Conservation (phyloP, 2,113 vertebrate species). For the Riparia riparia region DNA sequence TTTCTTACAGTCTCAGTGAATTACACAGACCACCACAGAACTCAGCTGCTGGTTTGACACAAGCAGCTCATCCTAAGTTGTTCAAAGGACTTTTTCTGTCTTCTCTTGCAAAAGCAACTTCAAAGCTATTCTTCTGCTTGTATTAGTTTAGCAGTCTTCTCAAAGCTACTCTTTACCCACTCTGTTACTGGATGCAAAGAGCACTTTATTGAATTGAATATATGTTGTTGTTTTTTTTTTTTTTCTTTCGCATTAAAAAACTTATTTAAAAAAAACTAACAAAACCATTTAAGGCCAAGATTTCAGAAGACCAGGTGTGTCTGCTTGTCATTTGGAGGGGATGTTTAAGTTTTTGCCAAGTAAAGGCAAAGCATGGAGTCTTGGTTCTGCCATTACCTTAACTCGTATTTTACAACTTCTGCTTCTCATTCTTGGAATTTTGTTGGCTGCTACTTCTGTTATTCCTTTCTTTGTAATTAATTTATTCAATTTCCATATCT, state of each 20-base stretch:
- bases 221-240: not conserved
- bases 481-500: not conserved
- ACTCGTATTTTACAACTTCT: not conserved
- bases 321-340: not conserved
- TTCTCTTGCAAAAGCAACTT: not conserved
- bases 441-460: not conserved
- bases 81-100: not conserved
- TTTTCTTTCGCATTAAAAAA: not conserved
- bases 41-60: not conserved
- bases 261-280: not conserved
- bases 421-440: not conserved
- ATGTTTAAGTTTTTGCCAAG: not conserved
- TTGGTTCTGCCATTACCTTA: not conserved
- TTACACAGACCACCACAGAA: not conserved
- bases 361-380: not conserved
- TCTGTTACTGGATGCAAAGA: not conserved
- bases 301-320: not conserved
- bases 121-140: not conserved
- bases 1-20: not conserved
- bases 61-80: not conserved
- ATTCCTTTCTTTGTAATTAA: not conserved
- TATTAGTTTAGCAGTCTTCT: not conserved
- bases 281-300: not conserved
- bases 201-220: not conserved
- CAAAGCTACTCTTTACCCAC: not conserved